These are phyloP conservation scores for Helicorthomorpha holstii DNA, from an alignment of 1,140 invertebrate species.

Conservation along the genomic window DNA sequence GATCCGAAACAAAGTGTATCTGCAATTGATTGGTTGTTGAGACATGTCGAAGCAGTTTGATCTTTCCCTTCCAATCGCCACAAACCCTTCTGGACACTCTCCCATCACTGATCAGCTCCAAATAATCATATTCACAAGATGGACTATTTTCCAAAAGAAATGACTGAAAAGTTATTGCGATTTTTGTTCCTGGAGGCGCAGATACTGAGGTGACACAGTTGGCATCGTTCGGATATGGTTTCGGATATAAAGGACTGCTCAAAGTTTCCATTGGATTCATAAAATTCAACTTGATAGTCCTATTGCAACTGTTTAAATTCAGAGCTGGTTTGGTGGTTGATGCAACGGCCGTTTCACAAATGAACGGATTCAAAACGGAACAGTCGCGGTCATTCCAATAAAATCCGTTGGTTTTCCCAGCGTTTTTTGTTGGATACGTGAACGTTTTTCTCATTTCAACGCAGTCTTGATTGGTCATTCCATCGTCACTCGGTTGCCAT, in stretches of 20 bases:
- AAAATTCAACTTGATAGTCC: constrained; percentile 36
- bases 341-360: constrained; percentile 40
- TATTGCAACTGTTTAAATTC: constrained; percentile 40
- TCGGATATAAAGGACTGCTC: constrained; percentile 47
- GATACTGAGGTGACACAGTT: constrained; percentile 40
- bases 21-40: constrained; percentile 24
- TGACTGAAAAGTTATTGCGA: constrained; percentile 47
- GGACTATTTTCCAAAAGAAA: constrained; percentile 47
- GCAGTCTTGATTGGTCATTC: constrained; percentile 55
- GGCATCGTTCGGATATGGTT: constrained; percentile 47
- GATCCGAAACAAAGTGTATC: constrained; percentile 49
- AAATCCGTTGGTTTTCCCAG: constrained; percentile 22
- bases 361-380: constrained; percentile 43
- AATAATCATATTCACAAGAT: constrained; percentile 51
- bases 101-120: constrained; percentile 37
- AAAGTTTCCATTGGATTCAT: constrained; percentile 37
- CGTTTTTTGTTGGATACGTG: constrained; percentile 28
- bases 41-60: constrained; percentile 42
- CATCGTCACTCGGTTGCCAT: constrained; percentile 60
- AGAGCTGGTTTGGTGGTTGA: constrained; percentile 9
- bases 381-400: constrained; percentile 65
- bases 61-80: constrained; percentile 50
- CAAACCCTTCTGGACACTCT: constrained; percentile 30
- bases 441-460: constrained; percentile 50
- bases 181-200: constrained; percentile 37